These are phyloP conservation scores for Hofmannophila pseudospretella DNA, from an alignment of 2,888 invertebrate species.

Conservation along the genomic window DNA sequence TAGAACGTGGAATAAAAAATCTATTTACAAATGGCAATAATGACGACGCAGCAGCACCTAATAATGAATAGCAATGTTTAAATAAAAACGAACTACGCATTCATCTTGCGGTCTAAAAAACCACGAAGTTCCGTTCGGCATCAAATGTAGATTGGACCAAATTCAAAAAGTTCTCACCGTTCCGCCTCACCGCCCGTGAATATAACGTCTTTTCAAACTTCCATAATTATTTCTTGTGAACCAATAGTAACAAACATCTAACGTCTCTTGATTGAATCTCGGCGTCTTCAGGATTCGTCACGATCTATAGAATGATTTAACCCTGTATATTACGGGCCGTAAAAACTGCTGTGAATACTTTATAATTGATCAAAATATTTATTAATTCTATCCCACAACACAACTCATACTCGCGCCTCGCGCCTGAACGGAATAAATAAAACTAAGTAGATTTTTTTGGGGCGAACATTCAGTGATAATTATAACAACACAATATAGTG, in stretches of 20 bases:
- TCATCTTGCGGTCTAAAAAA: constrained; percentile 48
- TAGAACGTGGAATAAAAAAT: constrained; percentile 9
- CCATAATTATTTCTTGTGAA: constrained; percentile 70
- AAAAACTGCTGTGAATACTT: constrained; percentile 50
- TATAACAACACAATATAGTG: too few relatives aligned
- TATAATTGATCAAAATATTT: constrained; percentile 40
- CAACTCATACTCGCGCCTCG: too few relatives aligned
- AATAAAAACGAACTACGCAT: constrained; percentile 10
- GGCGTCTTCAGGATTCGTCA: constrained; percentile 59
- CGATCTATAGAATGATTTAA: constrained; percentile 50
- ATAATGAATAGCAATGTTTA: not conserved
- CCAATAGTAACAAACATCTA: constrained; percentile 53
- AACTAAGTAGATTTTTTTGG: too few relatives aligned
- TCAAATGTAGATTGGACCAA: constrained; percentile 65
- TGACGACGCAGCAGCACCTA: not conserved
- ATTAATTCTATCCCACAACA: not conserved
- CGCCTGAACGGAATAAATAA: not conserved
- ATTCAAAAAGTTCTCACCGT: constrained; percentile 70
- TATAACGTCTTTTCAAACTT: constrained; percentile 52
- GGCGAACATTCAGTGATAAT: too few relatives aligned
- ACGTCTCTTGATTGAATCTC: constrained; percentile 20
- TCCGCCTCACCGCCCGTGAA: constrained; percentile 61
- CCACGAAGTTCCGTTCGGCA: constrained; percentile 53
- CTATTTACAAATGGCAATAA: not conserved
- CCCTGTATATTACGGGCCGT: constrained; percentile 44